Evolutionary conservation across 2,113 vertebrate species (phyloP), one percentile per base, ranked within the genome.

Genomic region (Myotis yumanensis): DNA sequence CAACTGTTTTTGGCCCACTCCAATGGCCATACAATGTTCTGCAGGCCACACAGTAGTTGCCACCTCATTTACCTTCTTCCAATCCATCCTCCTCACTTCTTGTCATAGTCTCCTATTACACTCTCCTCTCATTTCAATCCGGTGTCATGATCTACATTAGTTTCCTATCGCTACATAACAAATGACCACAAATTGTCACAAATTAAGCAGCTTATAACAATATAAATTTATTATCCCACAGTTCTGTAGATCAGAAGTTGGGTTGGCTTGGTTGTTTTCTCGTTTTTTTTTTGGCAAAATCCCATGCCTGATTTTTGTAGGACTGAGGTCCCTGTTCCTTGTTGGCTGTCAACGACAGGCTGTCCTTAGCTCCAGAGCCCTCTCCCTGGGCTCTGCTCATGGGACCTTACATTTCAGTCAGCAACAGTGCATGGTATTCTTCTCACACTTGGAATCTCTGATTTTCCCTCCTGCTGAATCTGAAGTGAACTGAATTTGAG

Each of bases 131-230:
- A 83, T 93, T 89, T 96, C 37, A 76, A 72, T 59, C 30, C 2
- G 77, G 4, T 82, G 37, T 81, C 37, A 43, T 40, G 30, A 37
- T 84, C 72, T 91, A 0, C 64, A 48, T 79, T 66, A 43, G 30
- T 89, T 95, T 95, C 85, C 9, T 75, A 1, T 76, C 86, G 52
- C 22, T 94, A 14, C 25, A 32, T 81, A 93, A 76, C 17, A 77
- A 77, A 69, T 77, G n/a, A n/a, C 37, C 11, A 82, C 48, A 75
- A 64, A 75, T 46, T 28, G 54, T 20, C 69, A 89, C 35, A 43
- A 43, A 54, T 32, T 80, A 81, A 68, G 32, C 64, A 86, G 51
- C 12, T 93, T 93, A 89, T 79, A 90, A 85, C 46, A 81, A 37
- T 48, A 62, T 40, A 91, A n/a, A 76, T 86, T 51, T 85, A 71